These are phyloP conservation scores for Caenorhabditis sulstoni DNA, from an alignment of 2,888 invertebrate genomes.

Conservation along the genomic window DNA sequence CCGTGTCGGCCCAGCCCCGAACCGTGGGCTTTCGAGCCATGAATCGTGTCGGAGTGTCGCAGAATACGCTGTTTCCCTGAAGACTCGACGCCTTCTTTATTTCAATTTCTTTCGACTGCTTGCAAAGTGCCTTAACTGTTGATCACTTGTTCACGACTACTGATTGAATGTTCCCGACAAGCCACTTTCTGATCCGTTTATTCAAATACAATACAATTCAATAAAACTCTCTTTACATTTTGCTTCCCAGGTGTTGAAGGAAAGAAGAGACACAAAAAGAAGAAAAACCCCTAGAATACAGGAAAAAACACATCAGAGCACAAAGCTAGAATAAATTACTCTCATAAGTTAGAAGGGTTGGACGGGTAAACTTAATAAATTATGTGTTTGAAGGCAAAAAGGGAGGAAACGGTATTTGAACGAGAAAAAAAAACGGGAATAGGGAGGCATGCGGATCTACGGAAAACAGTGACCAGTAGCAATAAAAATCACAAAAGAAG, in stretches of 20 bases:
- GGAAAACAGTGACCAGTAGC: constrained; percentile 42
- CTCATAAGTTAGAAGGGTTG: constrained; percentile 23
- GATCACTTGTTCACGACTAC: constrained; percentile 18
- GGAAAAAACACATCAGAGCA: constrained; percentile 29
- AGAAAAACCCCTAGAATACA: constrained; percentile 51
- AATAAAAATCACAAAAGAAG: constrained; percentile 45
- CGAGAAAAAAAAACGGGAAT: constrained; percentile 15
- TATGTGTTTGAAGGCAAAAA: constrained; percentile 40
- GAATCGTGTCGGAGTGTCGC: constrained; percentile 13
- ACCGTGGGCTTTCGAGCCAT: constrained; percentile 31
- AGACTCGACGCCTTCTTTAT: constrained; percentile 38
- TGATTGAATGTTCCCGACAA: background rate
- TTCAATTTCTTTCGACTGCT: background rate
- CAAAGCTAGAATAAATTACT: constrained; percentile 40
- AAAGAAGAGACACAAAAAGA: constrained; percentile 2
- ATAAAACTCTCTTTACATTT: constrained; percentile 51
- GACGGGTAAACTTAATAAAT: constrained; percentile 39
- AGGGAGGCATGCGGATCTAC: constrained; percentile 33
- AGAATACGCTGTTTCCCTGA: constrained; percentile 44
- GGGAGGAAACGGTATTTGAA: background rate
- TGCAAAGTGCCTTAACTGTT: constrained; percentile 23
- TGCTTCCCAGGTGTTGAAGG: constrained; percentile 1
- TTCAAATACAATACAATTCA: constrained; percentile 23
- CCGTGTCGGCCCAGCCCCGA: constrained; percentile 32
- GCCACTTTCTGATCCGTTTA: constrained; percentile 20